A percentile compares a stretch with the other conserved stretches of the same genome.
These are phyloP conservation scores for Macrochelys suwanniensis DNA, from an alignment of 2,797 vertebrate species.

Conservation along the genomic window DNA sequence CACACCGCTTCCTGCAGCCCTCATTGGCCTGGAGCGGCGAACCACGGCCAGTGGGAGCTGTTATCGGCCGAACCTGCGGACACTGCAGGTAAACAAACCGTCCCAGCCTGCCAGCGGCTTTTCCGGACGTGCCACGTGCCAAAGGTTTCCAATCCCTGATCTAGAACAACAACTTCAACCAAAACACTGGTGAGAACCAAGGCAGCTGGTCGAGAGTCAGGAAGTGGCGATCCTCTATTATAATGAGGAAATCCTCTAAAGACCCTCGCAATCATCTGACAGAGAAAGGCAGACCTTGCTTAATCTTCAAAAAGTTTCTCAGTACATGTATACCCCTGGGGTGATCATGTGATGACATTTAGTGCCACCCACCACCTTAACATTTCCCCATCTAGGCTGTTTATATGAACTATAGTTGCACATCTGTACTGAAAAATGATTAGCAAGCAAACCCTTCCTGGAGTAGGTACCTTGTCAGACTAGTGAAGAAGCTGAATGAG, in stretches of 20 bases:
- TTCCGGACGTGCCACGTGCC: too few relatives aligned
- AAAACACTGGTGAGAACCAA: neutral
- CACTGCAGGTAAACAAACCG: too few relatives aligned
- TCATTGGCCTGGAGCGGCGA: too few relatives aligned
- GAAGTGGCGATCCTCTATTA: neutral
- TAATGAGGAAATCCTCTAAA: neutral
- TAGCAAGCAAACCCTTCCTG: neutral
- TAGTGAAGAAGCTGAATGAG: neutral
- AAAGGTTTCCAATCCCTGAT: too few relatives aligned
- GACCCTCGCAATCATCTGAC: neutral
- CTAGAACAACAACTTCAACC: neutral
- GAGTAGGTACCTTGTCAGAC: accelerated
- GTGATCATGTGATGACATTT: neutral
- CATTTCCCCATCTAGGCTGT: neutral
- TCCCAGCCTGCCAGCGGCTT: too few relatives aligned
- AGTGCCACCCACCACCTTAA: neutral
- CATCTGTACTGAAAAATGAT: neutral
- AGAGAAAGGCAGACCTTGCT: neutral
- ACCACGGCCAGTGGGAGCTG: too few relatives aligned
- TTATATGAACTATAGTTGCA: neutral
- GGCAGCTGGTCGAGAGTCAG: neutral
- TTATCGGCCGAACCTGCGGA: too few relatives aligned
- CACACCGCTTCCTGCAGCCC: too few relatives aligned
- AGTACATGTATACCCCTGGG: accelerated
- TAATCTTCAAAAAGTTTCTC: neutral